phyloP scores from a whole-genome alignment of 2,797 vertebrate genomes.

The Acestrorhynchus altus region DNA sequence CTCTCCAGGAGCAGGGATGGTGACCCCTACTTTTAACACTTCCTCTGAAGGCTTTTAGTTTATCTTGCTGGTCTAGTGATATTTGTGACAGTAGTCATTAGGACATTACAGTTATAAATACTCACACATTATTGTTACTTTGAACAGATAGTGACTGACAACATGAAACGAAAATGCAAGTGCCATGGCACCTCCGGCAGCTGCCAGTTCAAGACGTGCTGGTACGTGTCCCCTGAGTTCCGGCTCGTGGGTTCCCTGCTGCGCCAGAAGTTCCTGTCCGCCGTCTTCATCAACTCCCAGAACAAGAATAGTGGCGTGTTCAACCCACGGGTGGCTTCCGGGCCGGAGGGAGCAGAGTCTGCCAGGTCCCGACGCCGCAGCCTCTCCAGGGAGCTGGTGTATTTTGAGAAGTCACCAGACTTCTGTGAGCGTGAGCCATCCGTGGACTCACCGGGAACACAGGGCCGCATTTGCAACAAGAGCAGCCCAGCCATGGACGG shows the following conservation, averaged over 20 bases:
- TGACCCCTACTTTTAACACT: too few relatives aligned
- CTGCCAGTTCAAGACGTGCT: conserved; percentile 95
- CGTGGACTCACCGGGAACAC: conserved; percentile 86
- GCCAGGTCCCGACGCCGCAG: conserved; percentile 72
- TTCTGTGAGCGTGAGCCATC: conserved; percentile 86
- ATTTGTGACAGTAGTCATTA: too few relatives aligned
- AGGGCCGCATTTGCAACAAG: conserved; percentile 83
- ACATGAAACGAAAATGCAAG: conserved; percentile 92
- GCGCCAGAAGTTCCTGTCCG: conserved; percentile 84
- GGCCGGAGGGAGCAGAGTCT: conserved; percentile 52
- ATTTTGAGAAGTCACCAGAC: conserved; percentile 93
- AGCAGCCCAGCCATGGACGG: conserved; percentile 83
- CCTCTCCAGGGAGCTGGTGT: conserved; percentile 88
- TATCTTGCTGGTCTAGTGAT: too few relatives aligned
- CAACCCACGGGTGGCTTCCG: conserved; percentile 77
- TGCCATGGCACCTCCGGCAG: conserved; percentile 93
- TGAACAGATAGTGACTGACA: conserved; percentile 87
- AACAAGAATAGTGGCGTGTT: conserved; percentile 94
- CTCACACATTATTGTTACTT: conserved; percentile 37
- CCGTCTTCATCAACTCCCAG: conserved; percentile 89
- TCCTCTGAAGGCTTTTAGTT: too few relatives aligned
- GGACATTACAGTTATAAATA: not conserved
- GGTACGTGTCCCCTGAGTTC: conserved; percentile 91
- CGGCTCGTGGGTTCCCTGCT: conserved; percentile 84
- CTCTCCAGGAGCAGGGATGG: too few relatives aligned